A percentile compares a stretch with the other conserved stretches of the same genome.
These are phyloP conservation scores for Battus philenor DNA, from an alignment of 1,140 invertebrate genomes.

Conservation along the genomic window DNA sequence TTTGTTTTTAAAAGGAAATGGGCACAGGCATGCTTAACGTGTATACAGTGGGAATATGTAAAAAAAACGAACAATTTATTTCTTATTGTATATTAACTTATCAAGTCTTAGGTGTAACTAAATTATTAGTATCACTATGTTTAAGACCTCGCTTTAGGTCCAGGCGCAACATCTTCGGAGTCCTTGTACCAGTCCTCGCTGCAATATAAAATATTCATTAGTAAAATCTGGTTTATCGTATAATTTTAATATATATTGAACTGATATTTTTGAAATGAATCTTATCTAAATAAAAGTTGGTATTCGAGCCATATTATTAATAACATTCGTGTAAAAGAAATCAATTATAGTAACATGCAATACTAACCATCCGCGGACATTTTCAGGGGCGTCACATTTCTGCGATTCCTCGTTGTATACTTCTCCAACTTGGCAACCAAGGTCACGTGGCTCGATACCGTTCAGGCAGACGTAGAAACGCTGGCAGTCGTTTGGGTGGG, in stretches of 20 bases:
- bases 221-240: no score
- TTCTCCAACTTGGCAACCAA: conserved; percentile 89
- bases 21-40: no score
- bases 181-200: conserved; percentile 94
- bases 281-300: no score
- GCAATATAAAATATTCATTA: conserved; percentile 25
- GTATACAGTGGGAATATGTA: conserved; percentile 13
- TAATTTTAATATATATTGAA: conserved; percentile 19
- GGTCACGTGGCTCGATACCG: conserved; percentile 88
- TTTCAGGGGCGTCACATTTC: conserved; percentile 90
- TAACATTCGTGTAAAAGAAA: neutral
- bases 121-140: conserved; percentile 51
- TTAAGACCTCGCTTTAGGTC: conserved; percentile 58
- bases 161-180: conserved; percentile 64
- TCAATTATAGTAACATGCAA: neutral
- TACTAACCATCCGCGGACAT: conserved; percentile 90
- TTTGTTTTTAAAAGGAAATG: no score
- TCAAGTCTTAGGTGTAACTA: conserved; percentile 65
- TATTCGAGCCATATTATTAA: no score
- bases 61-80: conserved; percentile 30
- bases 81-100: conserved; percentile 70
- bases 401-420: conserved; percentile 90
- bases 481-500: conserved; percentile 91
- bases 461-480: conserved; percentile 94
- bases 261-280: no score